Conservation (phyloP, 2,888 invertebrate genomes). For the Dolomedes plantarius region DNA sequence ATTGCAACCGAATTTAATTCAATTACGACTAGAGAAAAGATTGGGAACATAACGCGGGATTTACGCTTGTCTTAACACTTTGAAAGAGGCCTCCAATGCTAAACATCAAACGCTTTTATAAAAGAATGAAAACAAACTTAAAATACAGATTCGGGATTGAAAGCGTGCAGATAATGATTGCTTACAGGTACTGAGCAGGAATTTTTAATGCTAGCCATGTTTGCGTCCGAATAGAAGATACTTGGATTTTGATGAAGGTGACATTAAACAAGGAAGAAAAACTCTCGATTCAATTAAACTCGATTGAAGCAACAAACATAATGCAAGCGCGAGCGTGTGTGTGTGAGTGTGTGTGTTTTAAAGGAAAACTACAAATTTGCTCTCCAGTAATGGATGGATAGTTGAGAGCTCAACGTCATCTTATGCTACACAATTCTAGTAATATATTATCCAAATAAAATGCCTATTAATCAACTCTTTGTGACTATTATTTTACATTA, state of each 20-base stretch:
- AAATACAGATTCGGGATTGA: background rate
- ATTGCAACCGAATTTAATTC: background rate
- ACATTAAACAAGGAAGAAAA: background rate
- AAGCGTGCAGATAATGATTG: background rate
- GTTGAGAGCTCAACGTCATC: no score
- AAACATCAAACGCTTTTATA: conserved; percentile 11
- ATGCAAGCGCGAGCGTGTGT: no score
- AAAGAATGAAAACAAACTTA: background rate
- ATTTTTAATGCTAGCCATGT: background rate
- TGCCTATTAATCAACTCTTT: no score
- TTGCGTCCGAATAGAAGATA: background rate
- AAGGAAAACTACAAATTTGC: no score
- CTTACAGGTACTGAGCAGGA: background rate
- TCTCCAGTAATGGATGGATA: no score
- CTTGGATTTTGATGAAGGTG: background rate
- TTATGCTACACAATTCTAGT: no score
- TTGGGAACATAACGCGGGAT: background rate
- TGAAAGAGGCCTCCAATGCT: conserved; percentile 1
- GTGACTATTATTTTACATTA: no score
- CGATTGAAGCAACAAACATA: no score
- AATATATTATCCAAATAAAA: no score
- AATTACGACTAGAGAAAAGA: background rate
- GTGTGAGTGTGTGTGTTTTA: no score
- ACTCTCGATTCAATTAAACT: no score
- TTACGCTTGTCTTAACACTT: conserved; percentile 10